phyloP scores from a whole-genome alignment of 2,113 vertebrate species.

The Oncorhynchus nerka region DNA sequence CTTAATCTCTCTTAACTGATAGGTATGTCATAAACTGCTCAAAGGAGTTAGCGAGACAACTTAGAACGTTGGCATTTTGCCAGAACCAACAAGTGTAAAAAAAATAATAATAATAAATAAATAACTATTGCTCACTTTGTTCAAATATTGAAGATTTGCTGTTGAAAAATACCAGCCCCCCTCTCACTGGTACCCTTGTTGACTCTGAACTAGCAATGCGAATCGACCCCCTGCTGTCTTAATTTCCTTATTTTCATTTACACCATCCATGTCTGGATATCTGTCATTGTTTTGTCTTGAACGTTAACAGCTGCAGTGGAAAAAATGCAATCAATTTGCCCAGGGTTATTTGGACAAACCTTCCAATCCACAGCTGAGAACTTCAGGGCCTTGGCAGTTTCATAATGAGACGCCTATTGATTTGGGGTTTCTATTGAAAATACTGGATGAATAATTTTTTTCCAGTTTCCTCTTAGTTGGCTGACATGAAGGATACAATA shows the following conservation, averaged over 20 bases:
- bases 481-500: constrained; percentile 39
- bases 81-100: not conserved
- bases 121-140: not conserved
- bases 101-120: not conserved
- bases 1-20: not conserved
- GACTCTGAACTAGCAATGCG: too few species aligned
- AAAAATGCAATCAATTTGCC: constrained; percentile 53
- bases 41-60: not conserved
- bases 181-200: not conserved
- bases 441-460: constrained; percentile 59
- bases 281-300: constrained; percentile 11
- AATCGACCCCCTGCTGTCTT: not conserved
- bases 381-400: constrained; percentile 41
- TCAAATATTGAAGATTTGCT: not conserved
- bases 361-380: constrained; percentile 57
- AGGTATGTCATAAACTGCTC: not conserved
- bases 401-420: constrained; percentile 63
- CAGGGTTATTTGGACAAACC: constrained; percentile 50
- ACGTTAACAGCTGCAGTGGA: constrained; percentile 57
- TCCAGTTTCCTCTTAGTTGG: constrained; percentile 43
- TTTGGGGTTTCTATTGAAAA: constrained; percentile 61
- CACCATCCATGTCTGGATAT: constrained; percentile 2
- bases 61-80: not conserved
- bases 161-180: too few species aligned
- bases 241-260: not conserved